Conservation (phyloP, 2,113 vertebrate species). For the Odocoileus virginianus region DNA sequence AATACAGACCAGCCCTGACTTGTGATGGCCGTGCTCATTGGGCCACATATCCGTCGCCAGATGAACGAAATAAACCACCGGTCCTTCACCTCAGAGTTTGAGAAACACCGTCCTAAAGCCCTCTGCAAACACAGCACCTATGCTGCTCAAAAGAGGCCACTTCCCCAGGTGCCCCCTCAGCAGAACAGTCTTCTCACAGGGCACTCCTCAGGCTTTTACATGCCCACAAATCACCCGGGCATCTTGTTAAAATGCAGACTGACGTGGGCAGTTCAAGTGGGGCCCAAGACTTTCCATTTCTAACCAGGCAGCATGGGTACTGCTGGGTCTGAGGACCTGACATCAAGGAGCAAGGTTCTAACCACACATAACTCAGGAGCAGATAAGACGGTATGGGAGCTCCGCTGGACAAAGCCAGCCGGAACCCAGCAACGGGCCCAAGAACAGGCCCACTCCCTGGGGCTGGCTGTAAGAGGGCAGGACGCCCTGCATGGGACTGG, state of each 20-base stretch:
- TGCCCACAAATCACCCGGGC: not conserved
- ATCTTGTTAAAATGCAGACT: not conserved
- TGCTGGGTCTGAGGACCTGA: not conserved
- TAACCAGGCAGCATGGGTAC: not conserved
- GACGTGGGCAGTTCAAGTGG: not conserved
- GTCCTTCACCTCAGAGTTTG: not conserved
- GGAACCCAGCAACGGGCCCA: not conserved
- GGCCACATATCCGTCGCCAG: not conserved
- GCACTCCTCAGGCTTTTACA: not conserved
- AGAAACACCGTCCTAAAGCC: not conserved
- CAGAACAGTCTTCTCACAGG: not conserved
- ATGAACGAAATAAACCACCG: not conserved
- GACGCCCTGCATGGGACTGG: not conserved
- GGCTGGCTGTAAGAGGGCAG: not conserved
- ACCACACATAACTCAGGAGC: rapidly evolving
- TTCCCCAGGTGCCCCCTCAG: not conserved
- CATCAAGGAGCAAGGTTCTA: not conserved
- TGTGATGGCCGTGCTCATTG: not conserved
- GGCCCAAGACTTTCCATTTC: not conserved
- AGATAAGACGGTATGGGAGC: not conserved
- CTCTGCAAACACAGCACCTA: not conserved
- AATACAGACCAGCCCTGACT: not conserved
- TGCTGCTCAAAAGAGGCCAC: not conserved
- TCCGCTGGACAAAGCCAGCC: too few species aligned
- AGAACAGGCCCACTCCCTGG: not conserved